Conservation (phyloP, 2,888 invertebrate species). For the Perizoma flavofasciatum region DNA sequence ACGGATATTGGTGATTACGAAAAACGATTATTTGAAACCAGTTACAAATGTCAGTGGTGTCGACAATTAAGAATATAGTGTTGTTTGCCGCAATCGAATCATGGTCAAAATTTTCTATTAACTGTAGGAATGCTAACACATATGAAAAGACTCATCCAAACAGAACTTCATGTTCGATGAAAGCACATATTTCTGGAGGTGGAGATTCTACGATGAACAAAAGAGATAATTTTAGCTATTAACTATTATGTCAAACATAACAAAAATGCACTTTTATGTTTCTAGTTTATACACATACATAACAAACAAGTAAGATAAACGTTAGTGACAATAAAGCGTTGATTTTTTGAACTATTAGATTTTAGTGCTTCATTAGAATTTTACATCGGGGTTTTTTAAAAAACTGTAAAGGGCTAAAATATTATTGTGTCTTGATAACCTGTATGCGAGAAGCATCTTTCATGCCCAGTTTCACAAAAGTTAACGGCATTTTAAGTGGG, state of each 20-base stretch:
- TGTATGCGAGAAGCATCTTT: conserved; percentile 41
- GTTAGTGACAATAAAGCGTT: conserved; percentile 25
- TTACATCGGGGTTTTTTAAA: conserved; percentile 3
- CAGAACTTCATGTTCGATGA: no score
- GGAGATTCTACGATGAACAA: conserved; percentile 15
- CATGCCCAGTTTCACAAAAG: conserved; percentile 48
- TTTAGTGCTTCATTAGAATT: conserved; percentile 23
- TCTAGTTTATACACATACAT: conserved; percentile 35
- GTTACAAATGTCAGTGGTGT: conserved; percentile 61
- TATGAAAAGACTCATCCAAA: no score
- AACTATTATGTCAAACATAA: conserved; percentile 34
- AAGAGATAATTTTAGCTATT: no score
- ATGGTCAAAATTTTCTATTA: conserved; percentile 47
- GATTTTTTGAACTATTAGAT: conserved; percentile 37
- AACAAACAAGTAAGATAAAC: no score
- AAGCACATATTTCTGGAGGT: conserved; percentile 1
- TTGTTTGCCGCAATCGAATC: conserved; percentile 52
- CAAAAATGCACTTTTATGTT: conserved; percentile 38
- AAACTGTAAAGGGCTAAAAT: conserved; percentile 23
- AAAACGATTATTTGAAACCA: conserved; percentile 56
- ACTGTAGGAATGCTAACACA: conserved; percentile 43
- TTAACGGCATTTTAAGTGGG: conserved; percentile 51
- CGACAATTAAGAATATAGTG: conserved; percentile 54
- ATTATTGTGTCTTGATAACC: conserved; percentile 42
- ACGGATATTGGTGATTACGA: conserved; percentile 49